Evolutionary conservation across 1,140 invertebrate species (phyloP).

Genomic region (Dendrolimus punctatus): DNA sequence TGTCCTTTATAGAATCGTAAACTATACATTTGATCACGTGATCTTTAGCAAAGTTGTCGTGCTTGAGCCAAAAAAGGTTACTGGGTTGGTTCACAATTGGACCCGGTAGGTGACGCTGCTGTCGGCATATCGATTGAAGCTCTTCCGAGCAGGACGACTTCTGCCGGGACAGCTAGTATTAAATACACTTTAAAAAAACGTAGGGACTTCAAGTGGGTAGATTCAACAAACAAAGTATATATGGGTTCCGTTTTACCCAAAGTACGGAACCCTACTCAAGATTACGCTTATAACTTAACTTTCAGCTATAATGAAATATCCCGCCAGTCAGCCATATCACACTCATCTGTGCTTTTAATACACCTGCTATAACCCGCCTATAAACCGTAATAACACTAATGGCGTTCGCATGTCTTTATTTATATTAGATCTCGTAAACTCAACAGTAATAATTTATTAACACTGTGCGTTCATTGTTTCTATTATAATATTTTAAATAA

Average conservation of each 20-base stretch:
- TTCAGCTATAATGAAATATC: constrained; percentile 30
- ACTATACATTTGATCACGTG: no score
- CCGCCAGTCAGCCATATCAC: constrained; percentile 15
- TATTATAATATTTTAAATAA: constrained; percentile 27
- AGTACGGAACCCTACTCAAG: not conserved
- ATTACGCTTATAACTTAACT: constrained; percentile 8
- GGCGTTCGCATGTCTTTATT: constrained; percentile 60
- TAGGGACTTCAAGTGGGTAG: no score
- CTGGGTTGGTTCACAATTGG: no score
- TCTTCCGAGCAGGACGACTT: no score
- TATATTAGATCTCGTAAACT: constrained; percentile 53
- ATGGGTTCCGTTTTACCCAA: not conserved
- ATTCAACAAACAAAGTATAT: no score
- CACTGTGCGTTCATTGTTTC: constrained; percentile 35
- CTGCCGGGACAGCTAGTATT: no score
- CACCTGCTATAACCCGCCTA: constrained; percentile 31
- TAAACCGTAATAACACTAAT: constrained; percentile 63
- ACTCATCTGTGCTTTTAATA: constrained; percentile 34
- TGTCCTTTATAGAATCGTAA: no score
- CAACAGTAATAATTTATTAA: constrained; percentile 49
- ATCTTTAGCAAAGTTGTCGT: no score
- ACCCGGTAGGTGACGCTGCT: no score
- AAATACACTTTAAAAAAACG: no score
- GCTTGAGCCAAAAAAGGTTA: no score
- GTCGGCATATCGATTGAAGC: no score